Conservation (phyloP, 2,888 invertebrate species). For the Melipona bicolor region DNA sequence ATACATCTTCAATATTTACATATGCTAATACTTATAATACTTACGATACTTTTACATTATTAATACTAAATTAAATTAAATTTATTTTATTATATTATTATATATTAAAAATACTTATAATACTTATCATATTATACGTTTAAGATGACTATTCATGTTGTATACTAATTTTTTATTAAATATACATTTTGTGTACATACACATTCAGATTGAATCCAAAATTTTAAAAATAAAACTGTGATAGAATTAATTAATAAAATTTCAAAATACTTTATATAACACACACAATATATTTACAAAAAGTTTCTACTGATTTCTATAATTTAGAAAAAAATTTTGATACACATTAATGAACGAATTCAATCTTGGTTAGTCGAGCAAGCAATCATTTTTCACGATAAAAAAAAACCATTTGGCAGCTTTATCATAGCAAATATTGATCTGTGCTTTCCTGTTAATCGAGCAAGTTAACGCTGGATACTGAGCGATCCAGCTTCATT, state of each 20-base stretch:
- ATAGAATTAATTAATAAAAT: neutral
- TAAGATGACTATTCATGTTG: neutral
- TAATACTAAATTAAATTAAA: too few species aligned
- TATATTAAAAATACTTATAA: neutral
- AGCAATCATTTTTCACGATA: slow-evolving; percentile 1
- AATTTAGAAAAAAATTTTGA: neutral
- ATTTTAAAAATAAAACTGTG: neutral
- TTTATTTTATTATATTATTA: too few species aligned
- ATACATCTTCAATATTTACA: too few species aligned
- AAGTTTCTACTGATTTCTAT: neutral
- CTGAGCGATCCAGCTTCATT: slow-evolving; percentile 12
- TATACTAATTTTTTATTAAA: neutral
- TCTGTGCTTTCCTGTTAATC: slow-evolving; percentile 35
- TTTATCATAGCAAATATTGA: slow-evolving; percentile 49
- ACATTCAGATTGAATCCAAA: neutral
- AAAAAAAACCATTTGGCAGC: slow-evolving; percentile 12
- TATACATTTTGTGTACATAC: neutral
- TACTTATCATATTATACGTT: neutral
- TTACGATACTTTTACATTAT: too few species aligned
- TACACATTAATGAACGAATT: neutral
- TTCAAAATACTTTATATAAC: neutral
- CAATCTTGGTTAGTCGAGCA: neutral
- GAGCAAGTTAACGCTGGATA: slow-evolving; percentile 27
- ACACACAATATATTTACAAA: neutral
- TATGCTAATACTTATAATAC: too few species aligned